phyloP scores from a whole-genome alignment of 2,888 invertebrate genomes.

The Eucera pruinosa region DNA sequence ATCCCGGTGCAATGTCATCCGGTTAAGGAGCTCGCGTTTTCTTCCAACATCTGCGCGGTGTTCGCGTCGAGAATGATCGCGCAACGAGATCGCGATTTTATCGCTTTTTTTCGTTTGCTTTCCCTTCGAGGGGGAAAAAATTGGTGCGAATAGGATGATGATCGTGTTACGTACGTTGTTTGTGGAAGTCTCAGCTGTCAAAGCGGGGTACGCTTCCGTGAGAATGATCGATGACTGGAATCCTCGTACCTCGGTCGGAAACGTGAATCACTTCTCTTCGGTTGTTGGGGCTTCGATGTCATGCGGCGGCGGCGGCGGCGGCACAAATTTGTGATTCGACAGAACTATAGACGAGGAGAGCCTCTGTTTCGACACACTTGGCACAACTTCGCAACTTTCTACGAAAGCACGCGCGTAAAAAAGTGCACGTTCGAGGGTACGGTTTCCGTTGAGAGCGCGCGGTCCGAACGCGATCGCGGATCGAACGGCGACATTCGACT shows the following conservation, averaged over 20 bases:
- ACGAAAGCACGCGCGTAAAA: constrained; percentile 54
- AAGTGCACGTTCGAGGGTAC: constrained; percentile 10
- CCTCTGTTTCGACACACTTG: constrained; percentile 50
- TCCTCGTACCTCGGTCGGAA: constrained; percentile 6
- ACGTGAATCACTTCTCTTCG: constrained; percentile 35
- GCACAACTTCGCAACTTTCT: constrained; percentile 52
- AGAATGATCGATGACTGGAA: constrained; percentile 12
- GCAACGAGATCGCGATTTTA: not conserved
- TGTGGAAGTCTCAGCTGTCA: too few species aligned
- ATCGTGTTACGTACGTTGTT: constrained; percentile 44
- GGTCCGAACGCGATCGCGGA: constrained; percentile 17
- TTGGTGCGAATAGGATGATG: too few species aligned
- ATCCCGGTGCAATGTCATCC: constrained; percentile 65
- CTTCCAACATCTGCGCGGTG: not conserved
- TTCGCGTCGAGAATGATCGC: not conserved
- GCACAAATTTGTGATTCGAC: constrained; percentile 41
- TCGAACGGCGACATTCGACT: constrained; percentile 50
- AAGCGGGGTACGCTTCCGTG: not conserved
- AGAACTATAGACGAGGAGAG: constrained; percentile 21
- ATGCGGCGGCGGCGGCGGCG: constrained; percentile 41
- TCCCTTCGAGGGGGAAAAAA: too few species aligned
- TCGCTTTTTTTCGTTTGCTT: not conserved
- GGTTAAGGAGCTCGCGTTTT: constrained; percentile 29
- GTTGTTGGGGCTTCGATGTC: too few species aligned
- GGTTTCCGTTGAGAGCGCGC: constrained; percentile 2